Base-by-base conservation (phyloP, 1,140 invertebrate species). In the Bilobella aurantiaca region DNA sequence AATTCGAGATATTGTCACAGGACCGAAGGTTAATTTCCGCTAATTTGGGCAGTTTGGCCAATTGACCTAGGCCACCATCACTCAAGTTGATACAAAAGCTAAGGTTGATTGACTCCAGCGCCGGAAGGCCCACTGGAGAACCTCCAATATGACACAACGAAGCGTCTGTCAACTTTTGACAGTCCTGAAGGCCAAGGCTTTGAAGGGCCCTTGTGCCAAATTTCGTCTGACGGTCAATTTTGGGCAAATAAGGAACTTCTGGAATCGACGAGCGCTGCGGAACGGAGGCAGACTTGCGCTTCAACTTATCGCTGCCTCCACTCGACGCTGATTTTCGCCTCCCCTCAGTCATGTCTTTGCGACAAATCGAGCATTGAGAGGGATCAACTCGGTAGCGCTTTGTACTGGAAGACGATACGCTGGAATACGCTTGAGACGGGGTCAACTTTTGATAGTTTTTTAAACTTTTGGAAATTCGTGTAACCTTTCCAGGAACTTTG, bases 1-100 rank as follows among this genome's bases (percentile, higher is more conserved):
- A 86, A 76, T 96, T 92, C 3, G 89, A 91, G 12, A 96, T 89
- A 74, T 93, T 94, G 79, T 96, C 92, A 81, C 93, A 96, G 12
- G 90, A 89, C 66, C 92, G 80, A 30, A 97, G 80, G 75, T 96
- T 95, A n/a, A 96, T 79, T 74, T 95, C 91, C 53, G 85, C 82
- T 65, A 96, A 78, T 62, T 85, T 86, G 25, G 85, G 79, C 84
- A 96, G 90, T 70, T 87, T 85, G 0, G 92, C 88, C 56, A 97
- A 76, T 75, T 93, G 87, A 77, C 92, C 92, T 30, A 96, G 80
- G 0, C 93, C 93, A 29, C 85, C 86, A 76, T 96, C 93, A 1
- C 91, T 94, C 29, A 97, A 87, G 68, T 88, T 90, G 0, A 93
- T 88, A 79, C 93, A 96, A 75, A 96, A 96, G 71, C 90, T 93